Percentiles rank a stretch among this genome's conserved stretches.
These are phyloP conservation scores for Crotalus viridis DNA, from an alignment of 2,113 vertebrate species.

Conservation along the genomic window DNA sequence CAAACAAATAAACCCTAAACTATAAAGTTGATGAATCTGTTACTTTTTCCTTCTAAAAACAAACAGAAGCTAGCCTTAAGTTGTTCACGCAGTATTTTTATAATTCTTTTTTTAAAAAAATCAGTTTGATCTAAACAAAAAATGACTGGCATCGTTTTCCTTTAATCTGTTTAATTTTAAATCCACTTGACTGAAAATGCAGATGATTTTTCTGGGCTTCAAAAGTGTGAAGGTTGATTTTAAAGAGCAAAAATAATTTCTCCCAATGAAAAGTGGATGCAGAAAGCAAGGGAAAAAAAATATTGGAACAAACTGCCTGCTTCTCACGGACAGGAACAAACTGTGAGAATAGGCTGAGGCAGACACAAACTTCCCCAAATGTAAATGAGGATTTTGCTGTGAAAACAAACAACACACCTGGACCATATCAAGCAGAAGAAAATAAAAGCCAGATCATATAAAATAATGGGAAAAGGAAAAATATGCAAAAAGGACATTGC, in stretches of 20 bases:
- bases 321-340: constrained; percentile 45
- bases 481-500: neutral
- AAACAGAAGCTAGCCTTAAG: neutral
- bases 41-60: neutral
- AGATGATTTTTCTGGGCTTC: neutral
- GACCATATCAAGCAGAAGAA: constrained; percentile 24
- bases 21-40: neutral
- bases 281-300: constrained; percentile 15
- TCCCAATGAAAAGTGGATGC: neutral
- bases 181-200: neutral
- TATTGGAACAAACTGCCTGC: constrained; percentile 13
- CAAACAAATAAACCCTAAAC: fast-evolving
- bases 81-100: neutral
- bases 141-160: neutral
- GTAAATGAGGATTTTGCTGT: constrained; percentile 37
- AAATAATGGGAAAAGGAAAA: constrained; percentile 25
- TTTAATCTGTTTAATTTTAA: neutral
- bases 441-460: constrained; percentile 20
- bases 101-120: neutral
- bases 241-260: neutral
- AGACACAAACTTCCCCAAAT: constrained; percentile 45
- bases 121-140: neutral
- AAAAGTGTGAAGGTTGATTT: constrained; percentile 15
- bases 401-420: constrained; percentile 36
- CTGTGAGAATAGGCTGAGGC: neutral